Evolutionary conservation across 2,797 vertebrate genomes (phyloP), one percentile per base, ranked within the genome.

Genomic region (Sphenodon punctatus): DNA sequence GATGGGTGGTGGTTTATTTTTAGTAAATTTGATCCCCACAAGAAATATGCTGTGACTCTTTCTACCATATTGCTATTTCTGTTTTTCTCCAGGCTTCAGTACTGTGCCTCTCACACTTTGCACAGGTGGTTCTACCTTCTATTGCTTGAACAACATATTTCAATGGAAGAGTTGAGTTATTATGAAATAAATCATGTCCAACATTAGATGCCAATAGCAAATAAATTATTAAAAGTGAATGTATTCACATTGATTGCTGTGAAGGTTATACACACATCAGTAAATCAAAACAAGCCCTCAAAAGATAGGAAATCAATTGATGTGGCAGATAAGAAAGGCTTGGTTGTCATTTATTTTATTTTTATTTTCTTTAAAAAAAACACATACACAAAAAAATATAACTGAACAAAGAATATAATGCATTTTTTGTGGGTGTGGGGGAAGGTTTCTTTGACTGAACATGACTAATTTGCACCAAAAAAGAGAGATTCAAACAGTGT

Each of bases 241-340:
- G 41, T 74, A 39, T 83, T 90, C 56, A 60, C 75, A 79, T 84
- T 93, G 91, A 92, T 92, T 87, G 42, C 71, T 80, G 22, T 84
- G 83, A 88, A 87, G 70, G 71, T 90, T 91, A 39, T 79, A n/a
- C 48, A 74, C 87, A 43, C 68, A 76, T 86, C 80, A 48, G n/a
- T 87, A 90, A 93, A 94, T 90, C 84, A 91, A 93, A 90, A 78
- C 64, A 88, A 91, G 63, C 22, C 80, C 72, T 59, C 23, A 82
- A 90, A 87, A 75, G 48, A 89, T 81, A 84, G 51, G 75, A 91
- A 91, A 93, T 92, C 86, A 89, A 85, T 93, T 82, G 27, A 53
- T 82, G 16, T 68, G 75, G 86, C 46, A 66, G 75, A 55, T 64
- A 77, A 60, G 39, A 73, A 48, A 30, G 20, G 19, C 3, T 30